These are phyloP conservation scores for Geotrypetes seraphini DNA, from an alignment of 2,797 vertebrate species.

Conservation along the genomic window DNA sequence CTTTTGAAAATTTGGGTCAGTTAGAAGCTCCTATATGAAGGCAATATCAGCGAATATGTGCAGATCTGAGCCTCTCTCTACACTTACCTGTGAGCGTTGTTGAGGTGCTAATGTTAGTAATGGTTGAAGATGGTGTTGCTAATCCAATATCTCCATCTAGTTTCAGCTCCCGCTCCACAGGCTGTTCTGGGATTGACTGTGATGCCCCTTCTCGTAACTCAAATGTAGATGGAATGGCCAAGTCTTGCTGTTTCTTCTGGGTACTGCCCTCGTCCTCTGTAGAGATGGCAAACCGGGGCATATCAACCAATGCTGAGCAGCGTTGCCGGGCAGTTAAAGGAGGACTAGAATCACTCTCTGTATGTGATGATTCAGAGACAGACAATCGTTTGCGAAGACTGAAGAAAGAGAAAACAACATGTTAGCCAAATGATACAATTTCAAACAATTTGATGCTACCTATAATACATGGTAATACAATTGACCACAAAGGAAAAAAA, in stretches of 20 bases:
- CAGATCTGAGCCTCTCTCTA: too few species aligned
- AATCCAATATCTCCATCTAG: conserved; percentile 60
- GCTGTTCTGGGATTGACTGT: conserved; percentile 65
- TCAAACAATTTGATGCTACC: too few species aligned
- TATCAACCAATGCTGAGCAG: conserved; percentile 84
- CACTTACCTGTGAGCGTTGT: conserved; percentile 58
- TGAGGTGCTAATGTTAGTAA: conserved; percentile 47
- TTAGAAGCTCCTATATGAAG: too few species aligned
- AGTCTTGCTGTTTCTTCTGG: conserved; percentile 41
- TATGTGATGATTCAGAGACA: conserved; percentile 90
- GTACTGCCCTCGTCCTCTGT: conserved; percentile 63
- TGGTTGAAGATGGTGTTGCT: conserved; percentile 45
- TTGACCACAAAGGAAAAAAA: too few species aligned
- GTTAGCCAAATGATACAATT: too few species aligned
- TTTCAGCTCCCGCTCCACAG: conserved; percentile 66
- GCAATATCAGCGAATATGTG: too few species aligned
- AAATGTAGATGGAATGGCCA: conserved; percentile 32
- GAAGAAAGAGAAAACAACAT: neutral
- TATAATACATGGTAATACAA: too few species aligned
- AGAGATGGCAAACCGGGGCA: conserved; percentile 79
- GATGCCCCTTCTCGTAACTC: conserved; percentile 62
- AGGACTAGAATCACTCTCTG: conserved; percentile 91
- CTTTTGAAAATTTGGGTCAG: too few species aligned
- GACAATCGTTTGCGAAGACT: conserved; percentile 88
- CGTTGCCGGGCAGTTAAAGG: conserved; percentile 80